These are phyloP conservation scores for Pithys albifrons DNA, from an alignment of 2,113 vertebrate genomes.

Conservation along the genomic window DNA sequence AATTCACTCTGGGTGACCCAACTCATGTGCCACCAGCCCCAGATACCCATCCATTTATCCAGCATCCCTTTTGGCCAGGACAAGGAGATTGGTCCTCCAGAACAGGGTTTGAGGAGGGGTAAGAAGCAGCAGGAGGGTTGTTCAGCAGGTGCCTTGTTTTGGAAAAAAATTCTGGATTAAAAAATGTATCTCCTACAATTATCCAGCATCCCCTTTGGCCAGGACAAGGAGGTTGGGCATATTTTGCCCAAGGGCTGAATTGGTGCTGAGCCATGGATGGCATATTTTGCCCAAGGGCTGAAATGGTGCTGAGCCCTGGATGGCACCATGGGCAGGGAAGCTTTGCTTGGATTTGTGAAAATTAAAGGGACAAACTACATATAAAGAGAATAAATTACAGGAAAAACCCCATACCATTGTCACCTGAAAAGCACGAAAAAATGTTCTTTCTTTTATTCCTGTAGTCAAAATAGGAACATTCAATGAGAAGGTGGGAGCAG, in stretches of 20 bases:
- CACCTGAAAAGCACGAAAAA: neutral
- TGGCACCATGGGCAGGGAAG: neutral
- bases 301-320: neutral
- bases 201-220: too few species aligned
- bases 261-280: too few species aligned
- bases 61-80: neutral
- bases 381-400: neutral
- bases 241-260: too few species aligned
- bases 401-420: neutral
- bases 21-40: neutral
- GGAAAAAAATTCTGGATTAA: too few species aligned
- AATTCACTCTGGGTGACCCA: accelerated
- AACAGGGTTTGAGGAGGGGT: too few species aligned
- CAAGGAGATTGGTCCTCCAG: neutral
- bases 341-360: neutral
- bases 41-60: neutral
- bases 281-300: neutral
- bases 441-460: too few species aligned
- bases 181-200: too few species aligned
- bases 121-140: too few species aligned
- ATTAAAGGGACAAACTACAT: neutral
- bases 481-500: neutral
- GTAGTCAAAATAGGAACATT: neutral
- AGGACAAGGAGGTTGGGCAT: too few species aligned
- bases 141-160: too few species aligned